phyloP scores from a whole-genome alignment of 2,888 invertebrate species.

The Congeria kusceri region DNA sequence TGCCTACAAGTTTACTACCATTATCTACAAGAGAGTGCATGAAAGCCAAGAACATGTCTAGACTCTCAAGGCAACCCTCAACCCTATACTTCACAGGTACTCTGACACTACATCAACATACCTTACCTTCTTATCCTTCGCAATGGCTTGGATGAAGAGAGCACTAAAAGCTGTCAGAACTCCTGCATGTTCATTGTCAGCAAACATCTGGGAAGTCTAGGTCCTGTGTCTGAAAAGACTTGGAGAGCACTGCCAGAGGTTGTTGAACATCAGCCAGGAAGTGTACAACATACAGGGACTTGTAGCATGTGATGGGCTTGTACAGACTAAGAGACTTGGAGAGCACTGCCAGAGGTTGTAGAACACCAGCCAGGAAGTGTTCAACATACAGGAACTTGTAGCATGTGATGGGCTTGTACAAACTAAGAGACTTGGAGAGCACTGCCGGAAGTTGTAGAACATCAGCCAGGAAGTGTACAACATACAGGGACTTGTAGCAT shows the following conservation, averaged over 20 bases:
- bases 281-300: conserved; percentile 40
- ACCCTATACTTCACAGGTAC: conserved; percentile 13
- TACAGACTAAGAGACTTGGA: neutral
- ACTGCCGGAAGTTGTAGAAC: no score
- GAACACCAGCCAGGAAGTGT: neutral
- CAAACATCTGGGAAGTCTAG: conserved; percentile 43
- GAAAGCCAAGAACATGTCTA: conserved; percentile 12
- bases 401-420: no score
- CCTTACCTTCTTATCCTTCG: no score
- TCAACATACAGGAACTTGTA: no score
- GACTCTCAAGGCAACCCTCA: conserved; percentile 6
- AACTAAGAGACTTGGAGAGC: no score
- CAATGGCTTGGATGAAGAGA: no score
- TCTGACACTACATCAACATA: neutral
- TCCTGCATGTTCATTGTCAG: conserved; percentile 16
- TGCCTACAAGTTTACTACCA: neutral
- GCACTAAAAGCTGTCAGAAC: neutral
- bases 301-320: conserved; percentile 22
- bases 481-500: no score
- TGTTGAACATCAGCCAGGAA: conserved; percentile 36
- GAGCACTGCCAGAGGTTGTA: no score
- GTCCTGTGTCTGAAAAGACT: conserved; percentile 31
- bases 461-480: no score
- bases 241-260: conserved; percentile 34
- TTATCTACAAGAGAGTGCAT: conserved; percentile 3